phyloP scores from a whole-genome alignment of 1,140 invertebrate species.

The Leptopilina boulardi region DNA sequence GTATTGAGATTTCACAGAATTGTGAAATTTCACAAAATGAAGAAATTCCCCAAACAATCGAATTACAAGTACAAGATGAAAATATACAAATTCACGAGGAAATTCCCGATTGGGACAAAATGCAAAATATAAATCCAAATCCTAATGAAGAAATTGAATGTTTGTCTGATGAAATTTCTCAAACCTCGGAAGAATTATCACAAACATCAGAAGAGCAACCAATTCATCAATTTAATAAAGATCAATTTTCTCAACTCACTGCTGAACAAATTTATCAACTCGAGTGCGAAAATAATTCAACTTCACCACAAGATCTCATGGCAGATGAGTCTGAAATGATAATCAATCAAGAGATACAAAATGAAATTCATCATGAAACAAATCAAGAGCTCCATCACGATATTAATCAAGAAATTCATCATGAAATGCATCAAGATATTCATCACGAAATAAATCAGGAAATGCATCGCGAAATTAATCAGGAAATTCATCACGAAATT shows the following conservation, averaged over 20 bases:
- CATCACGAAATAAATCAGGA: background rate
- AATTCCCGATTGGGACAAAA: slow-evolving; percentile 26
- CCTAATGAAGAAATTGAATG: slow-evolving; percentile 4
- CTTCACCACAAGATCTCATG: slow-evolving; percentile 53
- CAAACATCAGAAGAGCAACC: slow-evolving; percentile 61
- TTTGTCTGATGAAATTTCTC: slow-evolving; percentile 43
- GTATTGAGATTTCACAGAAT: slow-evolving; percentile 4
- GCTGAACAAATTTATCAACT: slow-evolving; percentile 64
- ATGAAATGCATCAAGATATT: background rate
- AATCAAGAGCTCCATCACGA: slow-evolving; percentile 38
- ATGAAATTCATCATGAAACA: slow-evolving; percentile 35
- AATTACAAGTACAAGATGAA: slow-evolving; percentile 36
- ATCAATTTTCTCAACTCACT: slow-evolving; percentile 60
- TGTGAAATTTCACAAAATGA: background rate
- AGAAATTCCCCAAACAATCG: slow-evolving; percentile 1
- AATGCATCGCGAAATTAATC: background rate
- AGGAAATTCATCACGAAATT: background rate
- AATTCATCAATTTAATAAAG: slow-evolving; percentile 60
- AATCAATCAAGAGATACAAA: slow-evolving; percentile 49
- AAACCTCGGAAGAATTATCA: slow-evolving; percentile 54
- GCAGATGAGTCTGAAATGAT: slow-evolving; percentile 58
- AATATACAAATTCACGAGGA: slow-evolving; percentile 8
- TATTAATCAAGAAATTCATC: slow-evolving; percentile 25
- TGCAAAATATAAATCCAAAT: background rate
- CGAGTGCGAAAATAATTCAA: slow-evolving; percentile 59